Evolutionary conservation across 2,113 vertebrate species (phyloP), one percentile per base, ranked within the genome.

Genomic region (Alces alces): DNA sequence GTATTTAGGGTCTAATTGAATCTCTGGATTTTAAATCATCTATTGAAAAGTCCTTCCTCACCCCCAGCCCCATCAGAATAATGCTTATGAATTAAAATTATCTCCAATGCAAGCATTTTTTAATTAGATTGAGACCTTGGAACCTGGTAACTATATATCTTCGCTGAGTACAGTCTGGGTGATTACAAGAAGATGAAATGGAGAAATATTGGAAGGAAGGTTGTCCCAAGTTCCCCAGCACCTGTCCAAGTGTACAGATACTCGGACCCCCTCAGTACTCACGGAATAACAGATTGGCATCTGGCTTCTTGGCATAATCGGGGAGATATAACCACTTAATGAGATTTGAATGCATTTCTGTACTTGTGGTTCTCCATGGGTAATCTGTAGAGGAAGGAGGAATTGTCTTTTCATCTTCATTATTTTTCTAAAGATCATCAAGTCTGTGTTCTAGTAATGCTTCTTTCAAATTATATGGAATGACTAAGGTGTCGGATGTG

Each of bases 251-350:
- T 7, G 23, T 23, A 88, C 88, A 79, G 55, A 78, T 70, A 0
- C n/a, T 43, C 43, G 12, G 95, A 47, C 80, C 21, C 23, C 76
- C 50, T 3, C 11, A 7, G 89, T 58, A 98, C 98, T 99, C 98
- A 99, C 99, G 98, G 86, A 99, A 97, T 57, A 99, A 98, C 98
- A 99, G 99, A 83, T 50, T 97, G 88, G 99, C 98, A 95, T 99
- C 97, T 1, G 98, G 98, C 57, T 80, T 98, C 98, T 98, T 99
- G 94, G 98, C 99, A 85, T 99, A 99, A 97, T 99, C 98, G 1
- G 99, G 99, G 76, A 99, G 97, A 97, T 98, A 99, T 79, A 99
- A 98, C 99, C 98, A 99, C 97, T 99, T 99, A 85, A 99, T 99
- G 76, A 99, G 98, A 97, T 99, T 99, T 52, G 99, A 99, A 61